Evolutionary conservation across 2,797 vertebrate genomes (phyloP).

Genomic region (Borostomias antarcticus): DNA sequence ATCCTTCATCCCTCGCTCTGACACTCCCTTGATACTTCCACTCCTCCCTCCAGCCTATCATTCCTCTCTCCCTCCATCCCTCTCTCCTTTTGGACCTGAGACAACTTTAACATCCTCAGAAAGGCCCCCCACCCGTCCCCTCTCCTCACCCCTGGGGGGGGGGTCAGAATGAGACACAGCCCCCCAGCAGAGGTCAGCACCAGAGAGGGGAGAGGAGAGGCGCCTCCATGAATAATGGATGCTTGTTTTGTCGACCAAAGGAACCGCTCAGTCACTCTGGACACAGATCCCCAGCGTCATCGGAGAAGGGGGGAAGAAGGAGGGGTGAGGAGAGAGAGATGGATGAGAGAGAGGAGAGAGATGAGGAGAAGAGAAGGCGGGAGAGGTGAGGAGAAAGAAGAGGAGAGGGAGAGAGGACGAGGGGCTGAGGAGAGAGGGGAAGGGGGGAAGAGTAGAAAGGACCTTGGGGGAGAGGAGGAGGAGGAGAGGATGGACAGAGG

Average conservation of each 20-base stretch:
- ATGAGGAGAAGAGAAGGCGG: background rate
- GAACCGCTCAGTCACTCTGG: constrained; percentile 18
- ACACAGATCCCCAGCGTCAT: constrained; percentile 18
- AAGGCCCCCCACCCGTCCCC: too few species aligned
- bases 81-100: background rate
- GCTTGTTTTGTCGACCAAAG: constrained; percentile 16
- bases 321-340: background rate
- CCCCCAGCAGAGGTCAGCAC: constrained; percentile 5
- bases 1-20: background rate
- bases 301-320: background rate
- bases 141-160: too few species aligned
- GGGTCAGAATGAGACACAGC: background rate
- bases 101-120: too few species aligned
- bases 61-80: background rate
- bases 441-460: background rate
- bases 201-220: background rate
- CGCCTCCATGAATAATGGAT: constrained; percentile 15
- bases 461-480: background rate
- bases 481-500: background rate
- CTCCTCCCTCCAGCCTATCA: background rate
- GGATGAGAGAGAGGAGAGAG: background rate
- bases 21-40: background rate
- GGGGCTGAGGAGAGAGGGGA: background rate
- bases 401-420: background rate
- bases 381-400: constrained; percentile 3